These are phyloP conservation scores for Anaspis maculata DNA, from an alignment of 2,888 invertebrate species.

Conservation along the genomic window DNA sequence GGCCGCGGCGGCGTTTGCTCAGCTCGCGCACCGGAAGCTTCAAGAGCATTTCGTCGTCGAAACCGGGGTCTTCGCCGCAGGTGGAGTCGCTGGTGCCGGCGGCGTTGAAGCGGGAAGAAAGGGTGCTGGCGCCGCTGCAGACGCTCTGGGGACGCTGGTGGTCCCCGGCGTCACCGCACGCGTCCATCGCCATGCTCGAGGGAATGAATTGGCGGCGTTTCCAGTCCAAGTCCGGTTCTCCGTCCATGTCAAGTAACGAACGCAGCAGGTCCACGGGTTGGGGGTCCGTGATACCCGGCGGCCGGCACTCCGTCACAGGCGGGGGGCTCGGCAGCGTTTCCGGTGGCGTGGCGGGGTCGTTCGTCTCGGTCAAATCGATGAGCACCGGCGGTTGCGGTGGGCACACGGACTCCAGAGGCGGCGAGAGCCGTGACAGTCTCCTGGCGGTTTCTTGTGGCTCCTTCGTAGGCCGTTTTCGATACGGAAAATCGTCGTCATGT, in stretches of 20 bases:
- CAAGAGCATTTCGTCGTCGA: constrained; percentile 82
- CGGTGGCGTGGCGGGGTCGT: constrained; percentile 75
- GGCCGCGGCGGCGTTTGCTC: constrained; percentile 87
- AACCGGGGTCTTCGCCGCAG: constrained; percentile 56
- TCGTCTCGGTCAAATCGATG: constrained; percentile 39
- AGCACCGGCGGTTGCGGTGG: constrained; percentile 49
- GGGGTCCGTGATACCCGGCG: constrained; percentile 51
- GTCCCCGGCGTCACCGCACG: constrained; percentile 24
- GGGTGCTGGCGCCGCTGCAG: constrained; percentile 42
- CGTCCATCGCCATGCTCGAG: constrained; percentile 35
- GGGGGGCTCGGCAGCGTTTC: constrained; percentile 64
- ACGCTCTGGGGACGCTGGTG: constrained; percentile 19
- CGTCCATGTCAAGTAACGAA: constrained; percentile 56
- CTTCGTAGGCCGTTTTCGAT: constrained; percentile 19
- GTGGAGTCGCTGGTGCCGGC: constrained; percentile 45
- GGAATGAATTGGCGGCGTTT: constrained; percentile 47
- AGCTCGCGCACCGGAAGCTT: constrained; percentile 85
- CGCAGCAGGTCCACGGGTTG: constrained; percentile 74
- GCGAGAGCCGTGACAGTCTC: constrained; percentile 48
- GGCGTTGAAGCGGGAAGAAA: constrained; percentile 61
- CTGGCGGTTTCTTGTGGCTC: constrained; percentile 46
- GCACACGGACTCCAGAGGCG: constrained; percentile 55
- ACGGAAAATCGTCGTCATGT: no score
- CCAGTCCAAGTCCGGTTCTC: constrained; percentile 60
- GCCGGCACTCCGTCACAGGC: constrained; percentile 41